Conservation (phyloP, 2,113 vertebrate species). For the Gymnogyps californianus region DNA sequence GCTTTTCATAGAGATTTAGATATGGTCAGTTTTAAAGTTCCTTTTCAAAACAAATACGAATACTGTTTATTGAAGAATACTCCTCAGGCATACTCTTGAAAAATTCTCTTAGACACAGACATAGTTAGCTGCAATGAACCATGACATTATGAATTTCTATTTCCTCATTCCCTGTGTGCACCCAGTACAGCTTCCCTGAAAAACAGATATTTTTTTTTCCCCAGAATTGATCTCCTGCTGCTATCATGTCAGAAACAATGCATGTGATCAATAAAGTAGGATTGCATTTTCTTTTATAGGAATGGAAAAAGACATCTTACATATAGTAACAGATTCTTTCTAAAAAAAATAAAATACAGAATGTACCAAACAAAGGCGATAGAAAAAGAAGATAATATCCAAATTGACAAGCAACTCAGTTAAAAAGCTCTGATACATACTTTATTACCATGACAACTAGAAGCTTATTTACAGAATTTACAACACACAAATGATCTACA, state of each 20-base stretch:
- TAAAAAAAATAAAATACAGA: conserved; percentile 26
- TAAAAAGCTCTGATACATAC: conserved; percentile 61
- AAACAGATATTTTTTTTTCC: background rate
- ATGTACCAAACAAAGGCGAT: conserved; percentile 11
- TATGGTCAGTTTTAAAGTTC: conserved; percentile 59
- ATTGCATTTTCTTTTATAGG: conserved; percentile 40
- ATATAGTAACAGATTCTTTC: conserved; percentile 29
- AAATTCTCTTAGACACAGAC: conserved; percentile 54
- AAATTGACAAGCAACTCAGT: conserved; percentile 64
- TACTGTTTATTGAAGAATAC: conserved; percentile 44
- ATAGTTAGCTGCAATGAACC: conserved; percentile 49
- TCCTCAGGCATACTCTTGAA: conserved; percentile 57
- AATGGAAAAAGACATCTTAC: conserved; percentile 39
- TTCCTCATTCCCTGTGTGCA: background rate
- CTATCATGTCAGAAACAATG: background rate
- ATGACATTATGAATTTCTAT: conserved; percentile 36
- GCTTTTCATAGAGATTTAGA: conserved; percentile 60
- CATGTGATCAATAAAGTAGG: conserved; percentile 6
- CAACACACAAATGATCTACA: conserved; percentile 54
- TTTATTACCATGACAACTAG: conserved; percentile 66
- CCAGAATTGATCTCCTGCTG: background rate
- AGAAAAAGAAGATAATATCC: conserved; percentile 41
- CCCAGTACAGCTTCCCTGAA: conserved; percentile 22
- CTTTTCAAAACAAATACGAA: conserved; percentile 65
- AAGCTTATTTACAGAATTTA: conserved; percentile 67